A percentile compares a stretch with the other conserved stretches of the same genome.
phyloP scores from a whole-genome alignment of 2,113 vertebrate species.

The Zootoca vivipara region DNA sequence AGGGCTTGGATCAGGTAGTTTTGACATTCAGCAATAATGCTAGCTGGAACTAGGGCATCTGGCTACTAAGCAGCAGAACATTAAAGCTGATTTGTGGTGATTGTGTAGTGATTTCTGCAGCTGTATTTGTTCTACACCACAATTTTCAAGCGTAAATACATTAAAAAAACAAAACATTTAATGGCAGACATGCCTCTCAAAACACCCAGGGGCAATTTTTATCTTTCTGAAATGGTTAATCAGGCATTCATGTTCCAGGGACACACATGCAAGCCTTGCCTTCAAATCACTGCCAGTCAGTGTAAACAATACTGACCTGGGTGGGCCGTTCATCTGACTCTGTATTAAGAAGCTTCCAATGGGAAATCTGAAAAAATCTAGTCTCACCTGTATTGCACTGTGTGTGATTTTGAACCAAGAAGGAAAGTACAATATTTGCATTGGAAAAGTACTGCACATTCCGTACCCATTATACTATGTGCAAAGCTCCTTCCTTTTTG shows the following conservation, averaged over 20 bases:
- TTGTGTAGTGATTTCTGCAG: background rate
- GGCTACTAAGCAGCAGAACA: background rate
- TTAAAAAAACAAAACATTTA: background rate
- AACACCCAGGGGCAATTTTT: background rate
- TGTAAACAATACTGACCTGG: background rate
- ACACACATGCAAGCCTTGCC: too few species aligned
- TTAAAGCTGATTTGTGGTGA: background rate
- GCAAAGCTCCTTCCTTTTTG: slow-evolving; percentile 26
- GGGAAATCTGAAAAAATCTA: background rate
- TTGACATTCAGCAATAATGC: background rate
- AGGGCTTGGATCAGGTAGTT: background rate
- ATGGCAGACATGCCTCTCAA: background rate
- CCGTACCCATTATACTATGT: background rate
- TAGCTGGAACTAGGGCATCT: background rate
- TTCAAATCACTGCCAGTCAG: too few species aligned
- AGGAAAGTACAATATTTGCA: slow-evolving; percentile 10
- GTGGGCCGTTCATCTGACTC: background rate
- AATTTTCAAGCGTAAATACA: background rate
- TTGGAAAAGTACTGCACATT: background rate
- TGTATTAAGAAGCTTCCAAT: background rate
- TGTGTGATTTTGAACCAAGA: background rate
- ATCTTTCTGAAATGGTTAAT: background rate
- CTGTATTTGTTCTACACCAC: background rate
- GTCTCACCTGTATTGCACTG: too few species aligned
- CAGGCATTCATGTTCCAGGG: too few species aligned